phyloP scores from a whole-genome alignment of 2,797 vertebrate species.

The Sorex maritimensis region DNA sequence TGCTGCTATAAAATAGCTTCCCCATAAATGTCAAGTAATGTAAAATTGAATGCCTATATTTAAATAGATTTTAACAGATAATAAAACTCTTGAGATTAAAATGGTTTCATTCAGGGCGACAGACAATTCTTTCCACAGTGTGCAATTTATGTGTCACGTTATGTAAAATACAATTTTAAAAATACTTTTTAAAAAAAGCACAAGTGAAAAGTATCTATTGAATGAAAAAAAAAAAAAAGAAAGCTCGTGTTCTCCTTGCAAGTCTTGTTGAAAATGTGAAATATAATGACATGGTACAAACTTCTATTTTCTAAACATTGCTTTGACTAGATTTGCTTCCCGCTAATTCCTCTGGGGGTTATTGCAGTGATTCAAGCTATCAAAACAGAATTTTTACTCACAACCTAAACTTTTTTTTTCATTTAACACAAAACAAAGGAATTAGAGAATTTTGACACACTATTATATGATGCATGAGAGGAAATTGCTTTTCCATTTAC shows the following conservation, averaged over 20 bases:
- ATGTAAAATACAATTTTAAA: slow-evolving; percentile 87
- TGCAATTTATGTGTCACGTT: slow-evolving; percentile 90
- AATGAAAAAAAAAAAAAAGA: slow-evolving; percentile 77
- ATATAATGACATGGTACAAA: slow-evolving; percentile 83
- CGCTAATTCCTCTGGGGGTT: slow-evolving; percentile 66
- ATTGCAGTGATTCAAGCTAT: slow-evolving; percentile 78
- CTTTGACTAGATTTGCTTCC: slow-evolving; percentile 78
- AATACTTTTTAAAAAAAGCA: slow-evolving; percentile 87
- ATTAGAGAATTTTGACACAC: slow-evolving; percentile 84
- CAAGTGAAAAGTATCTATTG: slow-evolving; percentile 85
- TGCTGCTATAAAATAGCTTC: slow-evolving; percentile 86
- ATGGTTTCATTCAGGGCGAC: slow-evolving; percentile 88
- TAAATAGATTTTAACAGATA: slow-evolving; percentile 91
- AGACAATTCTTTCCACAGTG: slow-evolving; percentile 86
- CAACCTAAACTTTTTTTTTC: slow-evolving; percentile 33
- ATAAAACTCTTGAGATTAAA: slow-evolving; percentile 90
- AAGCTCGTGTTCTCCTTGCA: slow-evolving; percentile 78
- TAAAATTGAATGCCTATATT: slow-evolving; percentile 89
- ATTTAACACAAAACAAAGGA: slow-evolving; percentile 82
- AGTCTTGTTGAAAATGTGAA: slow-evolving; percentile 83
- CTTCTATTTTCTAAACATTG: slow-evolving; percentile 83
- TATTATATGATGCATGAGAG: slow-evolving; percentile 71
- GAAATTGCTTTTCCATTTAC: slow-evolving; percentile 86
- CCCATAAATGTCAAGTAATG: slow-evolving; percentile 88
- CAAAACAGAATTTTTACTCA: slow-evolving; percentile 81